These are phyloP conservation scores for Folsomia candida DNA, from an alignment of 2,888 invertebrate genomes.

Conservation along the genomic window DNA sequence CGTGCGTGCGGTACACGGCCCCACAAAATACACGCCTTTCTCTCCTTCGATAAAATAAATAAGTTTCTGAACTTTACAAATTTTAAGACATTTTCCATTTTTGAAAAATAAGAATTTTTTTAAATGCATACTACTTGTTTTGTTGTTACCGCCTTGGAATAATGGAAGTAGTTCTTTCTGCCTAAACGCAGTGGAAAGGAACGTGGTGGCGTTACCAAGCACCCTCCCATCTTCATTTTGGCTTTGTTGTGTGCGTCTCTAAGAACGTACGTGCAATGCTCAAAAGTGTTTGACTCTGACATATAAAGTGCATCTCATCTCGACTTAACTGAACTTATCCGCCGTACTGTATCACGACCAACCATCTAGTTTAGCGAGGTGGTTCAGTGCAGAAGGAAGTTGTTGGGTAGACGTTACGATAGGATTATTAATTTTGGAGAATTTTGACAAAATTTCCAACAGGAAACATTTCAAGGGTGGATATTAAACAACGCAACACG, in stretches of 20 bases:
- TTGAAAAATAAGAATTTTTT: no score
- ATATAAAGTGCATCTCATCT: background rate
- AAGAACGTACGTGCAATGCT: no score
- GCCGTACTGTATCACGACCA: background rate
- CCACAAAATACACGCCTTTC: background rate
- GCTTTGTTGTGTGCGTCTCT: no score
- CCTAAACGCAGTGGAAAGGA: slow-evolving; percentile 50
- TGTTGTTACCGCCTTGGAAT: no score
- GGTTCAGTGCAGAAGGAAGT: background rate
- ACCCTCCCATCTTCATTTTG: slow-evolving; percentile 32
- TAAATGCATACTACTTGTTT: no score
- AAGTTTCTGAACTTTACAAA: no score
- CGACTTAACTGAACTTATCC: background rate
- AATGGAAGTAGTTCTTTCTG: slow-evolving; percentile 45
- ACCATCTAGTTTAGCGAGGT: no score
- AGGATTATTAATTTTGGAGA: background rate
- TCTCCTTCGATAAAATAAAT: no score
- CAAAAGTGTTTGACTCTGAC: background rate
- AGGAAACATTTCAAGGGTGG: background rate
- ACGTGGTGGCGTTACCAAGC: slow-evolving; percentile 46
- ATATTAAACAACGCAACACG: background rate
- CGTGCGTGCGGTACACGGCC: background rate
- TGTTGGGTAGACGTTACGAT: background rate
- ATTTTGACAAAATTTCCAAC: background rate
- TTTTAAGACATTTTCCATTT: no score